phyloP scores from a whole-genome alignment of 2,888 invertebrate genomes.

The Drepana falcataria region DNA sequence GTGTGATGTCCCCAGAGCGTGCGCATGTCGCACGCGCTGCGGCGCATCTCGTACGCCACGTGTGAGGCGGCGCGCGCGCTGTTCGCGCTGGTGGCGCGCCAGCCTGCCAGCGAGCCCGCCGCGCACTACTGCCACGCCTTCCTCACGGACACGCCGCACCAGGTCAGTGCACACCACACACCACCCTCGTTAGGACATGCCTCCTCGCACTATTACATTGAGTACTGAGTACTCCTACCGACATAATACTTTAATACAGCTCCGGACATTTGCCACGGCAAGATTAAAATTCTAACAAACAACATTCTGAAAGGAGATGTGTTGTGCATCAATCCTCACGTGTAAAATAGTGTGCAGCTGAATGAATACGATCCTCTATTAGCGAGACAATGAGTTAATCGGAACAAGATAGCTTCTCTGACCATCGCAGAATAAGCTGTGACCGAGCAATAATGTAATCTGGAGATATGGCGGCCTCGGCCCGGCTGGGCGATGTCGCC shows the following conservation, averaged over 20 bases:
- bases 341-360: too few species aligned
- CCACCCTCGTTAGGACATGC: too few species aligned
- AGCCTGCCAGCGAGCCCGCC: constrained; percentile 77
- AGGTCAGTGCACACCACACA: constrained; percentile 74
- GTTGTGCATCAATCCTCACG: too few species aligned
- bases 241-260: too few species aligned
- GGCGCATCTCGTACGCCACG: constrained; percentile 91
- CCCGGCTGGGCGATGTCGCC: background rate
- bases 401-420: too few species aligned
- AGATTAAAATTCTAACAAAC: too few species aligned
- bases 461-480: background rate
- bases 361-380: too few species aligned
- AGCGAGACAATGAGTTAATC: too few species aligned
- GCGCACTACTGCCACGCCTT: constrained; percentile 91
- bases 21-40: constrained; percentile 90
- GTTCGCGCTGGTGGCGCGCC: constrained; percentile 85
- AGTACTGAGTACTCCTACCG: too few species aligned
- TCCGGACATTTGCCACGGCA: too few species aligned
- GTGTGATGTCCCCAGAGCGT: constrained; percentile 78
- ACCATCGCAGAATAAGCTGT: constrained; percentile 8
- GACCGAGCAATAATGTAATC: background rate
- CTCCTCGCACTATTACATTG: too few species aligned
- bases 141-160: constrained; percentile 85
- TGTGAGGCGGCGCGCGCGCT: constrained; percentile 88
- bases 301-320: too few species aligned